Evolutionary conservation across 1,140 invertebrate genomes (phyloP).

Genomic region (Diabrotica virgifera): DNA sequence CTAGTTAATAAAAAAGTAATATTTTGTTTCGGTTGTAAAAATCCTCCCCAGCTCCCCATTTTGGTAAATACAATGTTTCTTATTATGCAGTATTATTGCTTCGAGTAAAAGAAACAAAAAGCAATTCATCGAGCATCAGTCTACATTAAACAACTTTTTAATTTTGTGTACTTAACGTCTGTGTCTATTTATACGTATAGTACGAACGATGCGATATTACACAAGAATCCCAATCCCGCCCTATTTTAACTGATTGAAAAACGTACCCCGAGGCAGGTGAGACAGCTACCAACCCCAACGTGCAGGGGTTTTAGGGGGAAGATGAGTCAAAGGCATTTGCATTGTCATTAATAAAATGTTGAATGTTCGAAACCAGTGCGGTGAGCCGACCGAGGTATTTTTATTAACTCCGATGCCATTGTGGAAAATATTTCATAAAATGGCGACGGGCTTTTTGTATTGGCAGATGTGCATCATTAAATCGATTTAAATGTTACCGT

Average conservation of each 20-base stretch:
- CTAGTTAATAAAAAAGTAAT: no score
- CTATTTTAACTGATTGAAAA: conserved; percentile 38
- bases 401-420: conserved; percentile 38
- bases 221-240: conserved; percentile 12
- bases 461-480: conserved; percentile 29
- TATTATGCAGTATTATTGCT: no score
- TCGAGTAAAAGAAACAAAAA: no score
- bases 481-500: conserved; percentile 17
- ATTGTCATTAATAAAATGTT: conserved; percentile 32
- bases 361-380: conserved; percentile 34
- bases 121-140: neutral
- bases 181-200: conserved; percentile 20
- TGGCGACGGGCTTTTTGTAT: conserved; percentile 23
- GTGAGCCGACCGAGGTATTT: conserved; percentile 32
- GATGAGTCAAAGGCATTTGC: conserved; percentile 38
- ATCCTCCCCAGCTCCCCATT: no score
- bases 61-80: no score
- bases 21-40: no score
- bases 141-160: conserved; percentile 21
- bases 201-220: neutral
- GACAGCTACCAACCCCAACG: conserved; percentile 31
- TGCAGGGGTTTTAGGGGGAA: conserved; percentile 22
- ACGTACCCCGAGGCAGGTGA: conserved; percentile 37
- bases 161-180: conserved; percentile 21
- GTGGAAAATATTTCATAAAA: conserved; percentile 30